Percentiles rank a stretch among this genome's conserved stretches.
Evolutionary conservation across 2,797 vertebrate genomes (phyloP).

Genomic region (Pseudochromis fuscus): DNA sequence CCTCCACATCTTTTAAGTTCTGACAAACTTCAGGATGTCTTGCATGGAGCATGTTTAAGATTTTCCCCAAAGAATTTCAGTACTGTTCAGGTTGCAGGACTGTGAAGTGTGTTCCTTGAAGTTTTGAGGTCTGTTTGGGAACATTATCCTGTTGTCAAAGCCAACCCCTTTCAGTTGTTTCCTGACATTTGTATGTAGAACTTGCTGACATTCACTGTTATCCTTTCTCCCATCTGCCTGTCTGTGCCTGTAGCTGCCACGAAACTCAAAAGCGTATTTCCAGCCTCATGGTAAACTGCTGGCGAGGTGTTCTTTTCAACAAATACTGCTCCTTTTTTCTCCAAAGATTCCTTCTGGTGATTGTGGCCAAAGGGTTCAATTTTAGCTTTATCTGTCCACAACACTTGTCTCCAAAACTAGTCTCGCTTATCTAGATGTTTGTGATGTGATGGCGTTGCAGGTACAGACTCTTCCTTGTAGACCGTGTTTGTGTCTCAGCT

Average conservation of each 20-base stretch:
- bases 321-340: not conserved
- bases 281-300: not conserved
- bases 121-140: slow-evolving; percentile 1
- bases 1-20: not conserved
- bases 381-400: not conserved
- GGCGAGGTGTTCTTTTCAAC: no score
- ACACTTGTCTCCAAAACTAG: not conserved
- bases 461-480: not conserved
- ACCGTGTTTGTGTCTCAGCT: not conserved
- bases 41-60: not conserved
- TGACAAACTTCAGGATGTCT: not conserved
- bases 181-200: not conserved
- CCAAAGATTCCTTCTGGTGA: not conserved
- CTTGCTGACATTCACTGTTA: not conserved
- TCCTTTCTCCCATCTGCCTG: not conserved
- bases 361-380: not conserved
- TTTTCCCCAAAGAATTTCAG: not conserved
- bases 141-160: not conserved
- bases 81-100: not conserved
- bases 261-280: not conserved
- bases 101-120: not conserved
- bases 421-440: no score
- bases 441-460: no score
- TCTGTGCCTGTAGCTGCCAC: not conserved
- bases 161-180: not conserved